These are phyloP conservation scores for Eulemur coronatus DNA, from an alignment of 2,797 vertebrate genomes.

Conservation along the genomic window DNA sequence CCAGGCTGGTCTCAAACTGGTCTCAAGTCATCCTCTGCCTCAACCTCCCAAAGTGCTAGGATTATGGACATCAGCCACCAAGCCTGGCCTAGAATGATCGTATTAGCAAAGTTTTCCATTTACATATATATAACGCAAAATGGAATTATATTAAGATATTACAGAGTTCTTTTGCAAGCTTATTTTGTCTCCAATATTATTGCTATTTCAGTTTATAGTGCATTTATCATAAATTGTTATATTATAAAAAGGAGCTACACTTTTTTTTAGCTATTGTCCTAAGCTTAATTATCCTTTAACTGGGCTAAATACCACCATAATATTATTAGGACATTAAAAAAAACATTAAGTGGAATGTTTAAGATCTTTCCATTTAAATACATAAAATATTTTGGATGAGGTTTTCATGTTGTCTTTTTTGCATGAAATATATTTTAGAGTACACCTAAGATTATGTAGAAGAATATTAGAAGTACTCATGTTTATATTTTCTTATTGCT, in stretches of 20 bases:
- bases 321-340: conserved; percentile 64
- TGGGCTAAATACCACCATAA: conserved; percentile 32
- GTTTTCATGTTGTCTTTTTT: conserved; percentile 1
- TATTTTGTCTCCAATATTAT: conserved; percentile 62
- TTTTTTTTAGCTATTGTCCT: conserved; percentile 54
- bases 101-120: conserved; percentile 57
- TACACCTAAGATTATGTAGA: background rate
- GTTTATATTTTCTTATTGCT: background rate
- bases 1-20: background rate
- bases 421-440: background rate
- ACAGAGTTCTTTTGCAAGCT: conserved; percentile 44
- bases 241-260: conserved; percentile 42
- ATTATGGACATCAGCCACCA: background rate
- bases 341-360: conserved; percentile 48
- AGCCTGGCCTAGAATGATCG: background rate
- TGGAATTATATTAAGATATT: conserved; percentile 50
- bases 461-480: background rate
- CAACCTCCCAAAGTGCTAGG: background rate
- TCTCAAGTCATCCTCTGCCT: background rate
- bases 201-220: conserved; percentile 61
- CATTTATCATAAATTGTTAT: conserved; percentile 60
- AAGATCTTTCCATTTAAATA: conserved; percentile 44
- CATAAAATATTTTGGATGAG: background rate
- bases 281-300: conserved; percentile 67
- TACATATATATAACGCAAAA: background rate